These are phyloP conservation scores for Cancer borealis DNA, from an alignment of 2,888 invertebrate genomes.

Conservation along the genomic window DNA sequence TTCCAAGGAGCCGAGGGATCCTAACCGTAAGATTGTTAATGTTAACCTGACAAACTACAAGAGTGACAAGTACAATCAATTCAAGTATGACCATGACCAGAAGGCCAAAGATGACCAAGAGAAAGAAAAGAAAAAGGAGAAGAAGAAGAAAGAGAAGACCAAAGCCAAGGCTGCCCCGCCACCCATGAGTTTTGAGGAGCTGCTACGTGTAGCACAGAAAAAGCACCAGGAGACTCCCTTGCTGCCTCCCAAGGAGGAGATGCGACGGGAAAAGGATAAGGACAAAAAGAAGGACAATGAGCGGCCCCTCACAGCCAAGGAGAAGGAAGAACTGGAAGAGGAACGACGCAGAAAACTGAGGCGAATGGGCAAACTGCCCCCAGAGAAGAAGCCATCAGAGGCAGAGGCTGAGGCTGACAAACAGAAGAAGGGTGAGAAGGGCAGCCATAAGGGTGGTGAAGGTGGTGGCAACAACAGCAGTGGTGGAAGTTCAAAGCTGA, in stretches of 20 bases:
- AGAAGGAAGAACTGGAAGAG: conserved; percentile 87
- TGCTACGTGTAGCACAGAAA: conserved; percentile 86
- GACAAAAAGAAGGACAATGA: conserved; percentile 83
- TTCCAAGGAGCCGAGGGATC: background rate
- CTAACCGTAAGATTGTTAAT: conserved; percentile 50
- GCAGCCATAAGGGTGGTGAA: conserved; percentile 38
- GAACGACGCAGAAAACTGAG: conserved; percentile 80
- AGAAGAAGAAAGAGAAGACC: conserved; percentile 78
- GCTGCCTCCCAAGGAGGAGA: conserved; percentile 48
- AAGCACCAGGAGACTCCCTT: conserved; percentile 59
- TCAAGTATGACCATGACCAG: conserved; percentile 53
- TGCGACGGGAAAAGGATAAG: conserved; percentile 72
- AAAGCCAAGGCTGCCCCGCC: conserved; percentile 84
- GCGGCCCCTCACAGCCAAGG: conserved; percentile 89
- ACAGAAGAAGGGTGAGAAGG: conserved; percentile 44
- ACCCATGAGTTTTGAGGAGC: conserved; percentile 88
- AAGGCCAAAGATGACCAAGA: background rate
- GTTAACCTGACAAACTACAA: conserved; percentile 70
- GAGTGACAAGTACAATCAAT: conserved; percentile 64
- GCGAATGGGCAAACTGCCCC: conserved; percentile 78
- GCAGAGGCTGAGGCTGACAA: conserved; percentile 57
- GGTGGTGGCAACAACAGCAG: conserved; percentile 48
- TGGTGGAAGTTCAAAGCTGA: conserved; percentile 49
- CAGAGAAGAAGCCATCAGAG: conserved; percentile 77
- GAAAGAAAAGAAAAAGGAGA: conserved; percentile 45